Evolutionary conservation across 2,888 invertebrate species (phyloP), one percentile per base, ranked within the genome.

Genomic region (Drymonia ruficornis): DNA sequence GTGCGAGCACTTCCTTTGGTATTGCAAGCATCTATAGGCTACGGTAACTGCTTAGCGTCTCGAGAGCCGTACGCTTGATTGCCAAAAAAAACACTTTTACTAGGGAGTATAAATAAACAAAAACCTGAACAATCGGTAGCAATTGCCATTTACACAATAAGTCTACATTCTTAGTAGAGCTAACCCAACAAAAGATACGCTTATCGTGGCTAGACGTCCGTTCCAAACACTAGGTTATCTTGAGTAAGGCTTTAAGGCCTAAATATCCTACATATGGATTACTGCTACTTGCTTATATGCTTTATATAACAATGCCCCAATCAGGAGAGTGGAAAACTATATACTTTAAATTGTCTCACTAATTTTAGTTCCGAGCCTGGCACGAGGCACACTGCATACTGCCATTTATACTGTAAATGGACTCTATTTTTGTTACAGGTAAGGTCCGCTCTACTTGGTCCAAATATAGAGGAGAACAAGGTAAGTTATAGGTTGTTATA

Each of bases 201-300:
- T 23, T 44, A 23, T 23, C 44, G 6, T 15, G 8, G n/a, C 28
- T 45, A 45, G 28, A 44, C 43, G 13, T 18, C 44, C 28, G 28
- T 45, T 45, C 15, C 28, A 45, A 45, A 28, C 15, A 9, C 23
- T 45, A 28, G 23, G 31, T 45, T 28, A 45, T 28, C 28, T 45
- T 15, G 28, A 45, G 8, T 44, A 23, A 23, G 12, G 19, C 11
- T 43, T 9, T 16, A 18, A 42, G 42, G 18, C 42, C 42, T 42
- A 42, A 31, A 42, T 42, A 15, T 18, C 42, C 18, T n/a, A 18
- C 42, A 15, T 42, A 6, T 15, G n/a, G n/a, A n/a, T 42, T 8
- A 15, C 40, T 40, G 11, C 11, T 13, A 8, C n/a, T 9, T 38
- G 4, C n/a, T 38, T 38, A 15, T 15, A 38, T 38, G 38, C 3